Evolutionary conservation across 1,140 invertebrate species (phyloP).

Genomic region (Habropoda laboriosa): DNA sequence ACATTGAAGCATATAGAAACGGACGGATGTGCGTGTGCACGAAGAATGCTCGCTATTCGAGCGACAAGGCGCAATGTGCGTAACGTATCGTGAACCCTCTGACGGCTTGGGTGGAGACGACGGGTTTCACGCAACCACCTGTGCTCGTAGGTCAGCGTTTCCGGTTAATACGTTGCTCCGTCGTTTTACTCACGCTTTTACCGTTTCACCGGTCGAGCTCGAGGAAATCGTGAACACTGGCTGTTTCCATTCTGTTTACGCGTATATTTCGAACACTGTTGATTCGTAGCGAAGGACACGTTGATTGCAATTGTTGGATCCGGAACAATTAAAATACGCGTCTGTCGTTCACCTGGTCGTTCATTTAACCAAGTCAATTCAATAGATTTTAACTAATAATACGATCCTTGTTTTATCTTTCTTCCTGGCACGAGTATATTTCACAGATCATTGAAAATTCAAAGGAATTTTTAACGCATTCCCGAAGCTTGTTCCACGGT

Average conservation of each 20-base stretch:
- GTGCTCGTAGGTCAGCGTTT: conserved; percentile 32
- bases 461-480: not conserved
- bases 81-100: conserved; percentile 59
- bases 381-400: too few relatives aligned
- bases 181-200: conserved; percentile 26
- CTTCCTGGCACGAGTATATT: too few relatives aligned
- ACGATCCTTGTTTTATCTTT: too few relatives aligned
- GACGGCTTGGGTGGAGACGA: conserved; percentile 42
- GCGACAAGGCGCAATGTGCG: conserved; percentile 52
- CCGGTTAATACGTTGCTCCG: conserved; percentile 10
- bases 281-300: too few relatives aligned
- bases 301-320: too few relatives aligned
- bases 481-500: not conserved
- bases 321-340: too few relatives aligned
- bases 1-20: not conserved
- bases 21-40: not conserved
- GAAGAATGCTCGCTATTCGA: conserved; percentile 28
- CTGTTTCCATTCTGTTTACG: too few relatives aligned
- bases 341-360: too few relatives aligned
- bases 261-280: not conserved
- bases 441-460: not conserved
- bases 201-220: not conserved
- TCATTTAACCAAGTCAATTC: too few relatives aligned
- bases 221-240: not conserved
- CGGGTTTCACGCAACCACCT: conserved; percentile 40